Percentiles rank a stretch among this genome's conserved stretches.
phyloP scores from a whole-genome alignment of 37 sponge, comb jelly and placozoan genomes.

The Corticium candelabrum region DNA sequence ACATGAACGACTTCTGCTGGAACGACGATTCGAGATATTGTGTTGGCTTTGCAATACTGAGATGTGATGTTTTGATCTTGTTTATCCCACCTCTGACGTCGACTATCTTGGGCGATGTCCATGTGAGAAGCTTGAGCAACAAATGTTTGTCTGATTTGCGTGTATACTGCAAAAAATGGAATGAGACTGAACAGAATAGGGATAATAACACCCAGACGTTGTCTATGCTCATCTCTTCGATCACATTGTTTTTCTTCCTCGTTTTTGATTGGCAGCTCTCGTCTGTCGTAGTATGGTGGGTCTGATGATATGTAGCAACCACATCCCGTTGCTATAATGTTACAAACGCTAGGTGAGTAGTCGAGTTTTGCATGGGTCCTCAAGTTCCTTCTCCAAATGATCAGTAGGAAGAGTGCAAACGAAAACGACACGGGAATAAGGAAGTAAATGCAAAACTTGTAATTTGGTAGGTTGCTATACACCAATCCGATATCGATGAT shows the following conservation, averaged over 20 bases:
- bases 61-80: neutral
- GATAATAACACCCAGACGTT: neutral
- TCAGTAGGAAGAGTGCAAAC: neutral
- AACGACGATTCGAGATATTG: neutral
- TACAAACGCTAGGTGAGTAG: neutral
- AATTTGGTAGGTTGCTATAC: too few relatives aligned
- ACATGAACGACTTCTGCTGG: too few relatives aligned
- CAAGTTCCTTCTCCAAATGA: neutral
- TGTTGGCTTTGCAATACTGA: too few relatives aligned
- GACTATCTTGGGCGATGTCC: neutral
- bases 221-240: neutral
- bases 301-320: neutral
- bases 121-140: neutral
- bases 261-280: neutral
- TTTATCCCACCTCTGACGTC: neutral
- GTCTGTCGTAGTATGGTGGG: neutral
- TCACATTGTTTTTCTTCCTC: neutral
- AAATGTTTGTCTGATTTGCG: neutral
- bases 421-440: neutral
- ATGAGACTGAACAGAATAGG: neutral
- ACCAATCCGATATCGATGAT: neutral
- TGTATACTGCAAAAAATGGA: neutral
- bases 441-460: neutral
- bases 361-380: neutral
- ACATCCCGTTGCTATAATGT: neutral